A percentile compares a stretch with the other conserved stretches of the same genome.
phyloP scores from a whole-genome alignment of 2,113 vertebrate genomes.

The Micronisus gabar region DNA sequence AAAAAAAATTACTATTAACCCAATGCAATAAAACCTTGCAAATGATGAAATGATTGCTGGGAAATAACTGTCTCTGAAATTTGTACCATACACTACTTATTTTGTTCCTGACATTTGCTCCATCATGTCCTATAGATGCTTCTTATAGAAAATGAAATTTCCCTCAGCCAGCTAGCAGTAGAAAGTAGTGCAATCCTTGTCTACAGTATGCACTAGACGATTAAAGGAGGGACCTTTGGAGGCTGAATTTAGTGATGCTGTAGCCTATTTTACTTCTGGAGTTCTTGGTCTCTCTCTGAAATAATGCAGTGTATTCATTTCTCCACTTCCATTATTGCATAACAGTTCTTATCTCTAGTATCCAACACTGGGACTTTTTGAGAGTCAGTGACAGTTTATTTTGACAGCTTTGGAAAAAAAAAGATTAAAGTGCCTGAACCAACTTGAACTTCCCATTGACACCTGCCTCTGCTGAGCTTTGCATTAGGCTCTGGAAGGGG shows the following conservation, averaged over 20 bases:
- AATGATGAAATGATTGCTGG: neutral
- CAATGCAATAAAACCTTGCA: neutral
- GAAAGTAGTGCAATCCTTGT: neutral
- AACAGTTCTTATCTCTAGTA: neutral
- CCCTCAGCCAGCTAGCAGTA: neutral
- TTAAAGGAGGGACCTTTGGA: neutral
- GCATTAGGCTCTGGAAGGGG: neutral
- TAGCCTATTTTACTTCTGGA: neutral
- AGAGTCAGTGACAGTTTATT: neutral
- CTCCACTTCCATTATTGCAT: neutral
- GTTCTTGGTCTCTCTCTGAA: neutral
- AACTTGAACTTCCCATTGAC: neutral
- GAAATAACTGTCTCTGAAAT: constrained; percentile 7
- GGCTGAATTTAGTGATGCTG: neutral
- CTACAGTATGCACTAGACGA: neutral
- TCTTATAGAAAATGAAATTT: neutral
- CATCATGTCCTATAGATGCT: neutral
- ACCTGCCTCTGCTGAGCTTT: neutral
- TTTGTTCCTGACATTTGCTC: constrained; percentile 21
- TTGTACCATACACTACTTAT: neutral
- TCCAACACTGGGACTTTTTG: neutral
- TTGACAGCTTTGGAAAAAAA: neutral
- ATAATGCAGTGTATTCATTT: neutral
- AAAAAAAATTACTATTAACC: neutral
- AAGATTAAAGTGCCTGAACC: neutral